Conservation (phyloP, 2,888 invertebrate genomes). For the Chrysolina oricalcia region DNA sequence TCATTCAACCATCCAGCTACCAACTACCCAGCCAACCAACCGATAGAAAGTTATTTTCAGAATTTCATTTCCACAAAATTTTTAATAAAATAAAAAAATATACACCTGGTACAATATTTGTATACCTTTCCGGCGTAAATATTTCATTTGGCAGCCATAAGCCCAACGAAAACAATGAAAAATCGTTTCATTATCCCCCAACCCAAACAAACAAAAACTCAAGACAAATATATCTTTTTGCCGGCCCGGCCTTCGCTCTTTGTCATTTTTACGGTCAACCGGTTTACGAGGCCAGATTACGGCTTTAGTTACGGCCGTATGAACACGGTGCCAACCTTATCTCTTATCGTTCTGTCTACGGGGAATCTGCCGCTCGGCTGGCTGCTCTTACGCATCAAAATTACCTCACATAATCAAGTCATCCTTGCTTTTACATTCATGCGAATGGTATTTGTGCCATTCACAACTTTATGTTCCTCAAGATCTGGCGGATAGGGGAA, state of each 20-base stretch:
- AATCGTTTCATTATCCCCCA: conserved; percentile 28
- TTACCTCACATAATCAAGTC: conserved; percentile 53
- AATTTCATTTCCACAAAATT: too few species aligned
- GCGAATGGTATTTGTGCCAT: conserved; percentile 9
- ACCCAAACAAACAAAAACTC: conserved; percentile 24
- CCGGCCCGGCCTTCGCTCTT: conserved; percentile 51
- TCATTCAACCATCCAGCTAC: too few species aligned
- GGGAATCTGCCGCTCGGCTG: conserved; percentile 60
- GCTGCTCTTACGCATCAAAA: conserved; percentile 55
- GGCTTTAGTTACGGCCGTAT: conserved; percentile 68
- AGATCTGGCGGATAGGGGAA: background rate
- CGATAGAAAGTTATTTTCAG: too few species aligned
- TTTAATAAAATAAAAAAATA: too few species aligned
- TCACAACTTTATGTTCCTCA: conserved; percentile 21
- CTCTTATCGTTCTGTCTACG: conserved; percentile 64
- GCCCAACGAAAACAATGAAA: conserved; percentile 16
- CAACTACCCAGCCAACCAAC: too few species aligned
- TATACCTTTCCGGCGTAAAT: background rate
- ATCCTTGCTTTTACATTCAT: conserved; percentile 34
- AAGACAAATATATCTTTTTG: conserved; percentile 35
- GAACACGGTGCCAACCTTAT: conserved; percentile 65
- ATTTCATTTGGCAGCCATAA: conserved; percentile 15
- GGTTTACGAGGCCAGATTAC: conserved; percentile 69
- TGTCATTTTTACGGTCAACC: conserved; percentile 69
- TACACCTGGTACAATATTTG: too few species aligned